These are phyloP conservation scores for Eulithis prunata DNA, from an alignment of 2,888 invertebrate species.

Conservation along the genomic window DNA sequence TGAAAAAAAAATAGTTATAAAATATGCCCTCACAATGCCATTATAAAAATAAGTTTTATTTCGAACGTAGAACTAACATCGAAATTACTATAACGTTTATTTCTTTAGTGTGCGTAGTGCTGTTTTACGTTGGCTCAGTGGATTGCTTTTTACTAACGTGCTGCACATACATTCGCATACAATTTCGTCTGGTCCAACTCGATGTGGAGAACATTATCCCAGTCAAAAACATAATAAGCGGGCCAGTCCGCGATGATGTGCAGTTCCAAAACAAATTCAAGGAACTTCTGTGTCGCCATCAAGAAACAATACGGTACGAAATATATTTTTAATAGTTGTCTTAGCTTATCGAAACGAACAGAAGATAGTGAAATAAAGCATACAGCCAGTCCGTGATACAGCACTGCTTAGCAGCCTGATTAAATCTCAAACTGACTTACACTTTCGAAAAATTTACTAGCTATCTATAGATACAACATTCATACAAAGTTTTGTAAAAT, in stretches of 20 bases:
- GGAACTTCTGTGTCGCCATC: constrained; percentile 22
- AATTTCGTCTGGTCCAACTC: constrained; percentile 40
- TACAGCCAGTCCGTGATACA: too few species aligned
- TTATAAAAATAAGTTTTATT: neutral
- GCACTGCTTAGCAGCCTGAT: too few species aligned
- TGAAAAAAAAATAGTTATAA: too few species aligned
- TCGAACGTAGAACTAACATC: too few species aligned
- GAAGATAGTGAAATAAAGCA: too few species aligned
- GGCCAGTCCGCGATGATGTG: neutral
- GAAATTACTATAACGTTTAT: too few species aligned
- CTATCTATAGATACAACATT: too few species aligned
- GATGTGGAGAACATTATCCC: constrained; percentile 25
- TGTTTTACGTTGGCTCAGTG: constrained; percentile 39
- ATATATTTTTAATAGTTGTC: neutral
- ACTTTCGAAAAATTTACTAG: too few species aligned
- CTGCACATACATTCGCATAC: constrained; percentile 43
- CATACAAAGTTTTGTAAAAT: too few species aligned
- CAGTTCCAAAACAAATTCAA: constrained; percentile 14
- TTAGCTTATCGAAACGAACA: too few species aligned
- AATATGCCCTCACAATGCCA: too few species aligned
- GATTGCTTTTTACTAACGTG: constrained; percentile 45
- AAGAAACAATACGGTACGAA: constrained; percentile 32
- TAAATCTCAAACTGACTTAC: too few species aligned
- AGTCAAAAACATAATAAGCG: neutral
- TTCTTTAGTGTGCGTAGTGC: constrained; percentile 19